A percentile compares a stretch with the other conserved stretches of the same genome.
Conservation (phyloP, 1,140 invertebrate species). For the Diorhabda carinulata region DNA sequence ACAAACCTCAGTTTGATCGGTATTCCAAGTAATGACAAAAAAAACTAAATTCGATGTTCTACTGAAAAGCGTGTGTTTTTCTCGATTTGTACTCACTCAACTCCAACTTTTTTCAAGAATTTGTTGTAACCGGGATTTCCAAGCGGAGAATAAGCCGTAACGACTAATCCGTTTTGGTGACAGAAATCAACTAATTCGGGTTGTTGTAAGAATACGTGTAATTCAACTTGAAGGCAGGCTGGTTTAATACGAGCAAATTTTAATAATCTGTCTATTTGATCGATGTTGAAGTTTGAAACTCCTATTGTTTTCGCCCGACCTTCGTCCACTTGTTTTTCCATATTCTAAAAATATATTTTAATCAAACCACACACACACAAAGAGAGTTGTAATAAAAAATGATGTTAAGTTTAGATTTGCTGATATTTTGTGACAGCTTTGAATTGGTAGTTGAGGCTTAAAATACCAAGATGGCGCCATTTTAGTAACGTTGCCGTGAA, state of each 20-base stretch:
- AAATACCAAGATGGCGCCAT: no score
- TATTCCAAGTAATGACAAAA: no score
- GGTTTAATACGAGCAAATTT: slow-evolving; percentile 63
- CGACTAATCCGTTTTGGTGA: slow-evolving; percentile 61
- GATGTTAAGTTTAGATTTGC: no score
- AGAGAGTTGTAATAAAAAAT: no score
- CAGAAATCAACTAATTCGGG: slow-evolving; percentile 69
- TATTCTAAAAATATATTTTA: slow-evolving; percentile 51
- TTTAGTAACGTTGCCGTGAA: no score
- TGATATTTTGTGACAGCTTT: no score
- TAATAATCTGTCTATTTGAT: slow-evolving; percentile 63
- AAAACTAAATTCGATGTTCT: not conserved
- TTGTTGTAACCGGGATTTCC: slow-evolving; percentile 62
- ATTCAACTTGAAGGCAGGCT: slow-evolving; percentile 71
- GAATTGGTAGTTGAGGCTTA: no score
- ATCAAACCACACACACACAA: no score
- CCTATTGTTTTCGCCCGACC: slow-evolving; percentile 66
- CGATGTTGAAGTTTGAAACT: slow-evolving; percentile 71
- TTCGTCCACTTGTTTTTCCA: slow-evolving; percentile 66
- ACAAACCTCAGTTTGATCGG: no score
- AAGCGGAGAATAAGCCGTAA: slow-evolving; percentile 80
- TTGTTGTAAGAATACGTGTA: slow-evolving; percentile 81
- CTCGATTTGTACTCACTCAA: slow-evolving; percentile 31
- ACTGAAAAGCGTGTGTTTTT: no score
- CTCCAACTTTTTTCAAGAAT: slow-evolving; percentile 46